Conservation (phyloP, 1,140 invertebrate genomes). For the Pygmarrhopalites habei region DNA sequence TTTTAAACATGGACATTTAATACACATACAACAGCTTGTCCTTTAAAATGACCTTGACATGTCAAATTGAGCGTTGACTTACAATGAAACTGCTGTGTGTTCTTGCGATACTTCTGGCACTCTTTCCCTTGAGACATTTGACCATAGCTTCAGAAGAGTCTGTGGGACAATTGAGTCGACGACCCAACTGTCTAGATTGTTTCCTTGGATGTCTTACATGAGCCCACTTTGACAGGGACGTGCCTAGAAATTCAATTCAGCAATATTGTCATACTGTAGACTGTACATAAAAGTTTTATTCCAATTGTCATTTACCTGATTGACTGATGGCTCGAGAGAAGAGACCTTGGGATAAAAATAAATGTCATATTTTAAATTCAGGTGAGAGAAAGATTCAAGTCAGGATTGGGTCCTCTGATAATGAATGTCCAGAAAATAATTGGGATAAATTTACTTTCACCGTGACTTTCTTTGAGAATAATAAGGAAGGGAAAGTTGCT, state of each 20-base stretch:
- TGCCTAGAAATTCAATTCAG: constrained; percentile 49
- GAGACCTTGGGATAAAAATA: not conserved
- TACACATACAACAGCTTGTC: not conserved
- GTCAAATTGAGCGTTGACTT: no score
- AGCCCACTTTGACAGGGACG: constrained; percentile 49
- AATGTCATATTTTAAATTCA: no score
- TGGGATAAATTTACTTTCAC: no score
- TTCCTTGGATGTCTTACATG: constrained; percentile 36
- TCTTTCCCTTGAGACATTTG: constrained; percentile 37
- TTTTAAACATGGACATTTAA: no score
- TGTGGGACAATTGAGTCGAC: constrained; percentile 46
- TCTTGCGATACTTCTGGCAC: constrained; percentile 22
- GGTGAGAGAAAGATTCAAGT: no score
- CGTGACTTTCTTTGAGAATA: no score
- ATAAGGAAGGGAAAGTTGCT: no score
- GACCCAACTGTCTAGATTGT: constrained; percentile 44
- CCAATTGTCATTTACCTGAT: not conserved
- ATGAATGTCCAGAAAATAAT: no score
- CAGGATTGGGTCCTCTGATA: no score
- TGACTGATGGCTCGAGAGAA: not conserved
- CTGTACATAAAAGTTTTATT: constrained; percentile 7
- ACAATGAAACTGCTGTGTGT: constrained; percentile 21
- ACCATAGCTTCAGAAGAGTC: constrained; percentile 37
- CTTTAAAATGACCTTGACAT: no score
- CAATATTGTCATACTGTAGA: constrained; percentile 42